These are phyloP conservation scores for Orientallactaga sibirica DNA, from an alignment of 2,797 vertebrate genomes.

Conservation along the genomic window DNA sequence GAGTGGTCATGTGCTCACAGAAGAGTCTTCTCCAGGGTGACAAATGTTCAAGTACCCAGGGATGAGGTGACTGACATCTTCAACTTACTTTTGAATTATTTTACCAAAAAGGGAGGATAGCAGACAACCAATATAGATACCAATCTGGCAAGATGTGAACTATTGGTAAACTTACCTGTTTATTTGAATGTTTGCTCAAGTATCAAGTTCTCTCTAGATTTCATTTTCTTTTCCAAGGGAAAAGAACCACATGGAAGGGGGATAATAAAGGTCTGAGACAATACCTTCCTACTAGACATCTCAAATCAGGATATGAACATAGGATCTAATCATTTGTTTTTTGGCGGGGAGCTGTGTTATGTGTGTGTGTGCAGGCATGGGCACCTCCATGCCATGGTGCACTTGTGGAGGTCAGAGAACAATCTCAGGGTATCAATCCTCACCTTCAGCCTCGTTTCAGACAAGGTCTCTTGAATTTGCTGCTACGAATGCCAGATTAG, in stretches of 20 bases:
- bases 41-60: background rate
- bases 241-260: background rate
- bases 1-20: background rate
- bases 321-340: too few species aligned
- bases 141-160: background rate
- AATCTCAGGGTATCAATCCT: too few species aligned
- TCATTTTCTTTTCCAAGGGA: background rate
- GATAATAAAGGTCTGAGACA: background rate
- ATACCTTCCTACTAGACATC: background rate
- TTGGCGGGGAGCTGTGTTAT: too few species aligned
- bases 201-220: background rate
- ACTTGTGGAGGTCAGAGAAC: too few species aligned
- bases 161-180: background rate
- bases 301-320: too few species aligned
- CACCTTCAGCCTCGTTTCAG: too few species aligned
- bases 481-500: too few species aligned
- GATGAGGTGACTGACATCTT: background rate
- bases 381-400: too few species aligned
- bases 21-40: background rate
- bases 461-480: too few species aligned
- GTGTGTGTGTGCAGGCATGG: too few species aligned
- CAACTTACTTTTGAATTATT: constrained; percentile 9
- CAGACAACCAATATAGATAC: background rate
- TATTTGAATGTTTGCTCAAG: background rate
- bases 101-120: background rate